phyloP scores from a whole-genome alignment of 2,797 vertebrate genomes.

The Eulemur rubriventer region DNA sequence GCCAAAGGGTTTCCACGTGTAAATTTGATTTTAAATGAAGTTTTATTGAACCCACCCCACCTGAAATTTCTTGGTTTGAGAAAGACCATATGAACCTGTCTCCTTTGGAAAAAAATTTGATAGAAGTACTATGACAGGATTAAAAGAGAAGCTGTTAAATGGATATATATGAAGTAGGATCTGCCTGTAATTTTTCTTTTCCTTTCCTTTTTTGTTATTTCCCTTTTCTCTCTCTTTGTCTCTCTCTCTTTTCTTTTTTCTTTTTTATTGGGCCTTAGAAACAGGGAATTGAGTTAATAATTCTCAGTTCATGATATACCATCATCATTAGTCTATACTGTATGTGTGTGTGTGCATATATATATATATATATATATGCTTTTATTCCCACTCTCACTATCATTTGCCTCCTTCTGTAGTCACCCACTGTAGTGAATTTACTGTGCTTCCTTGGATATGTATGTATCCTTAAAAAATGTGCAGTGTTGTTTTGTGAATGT shows the following conservation, averaged over 20 bases:
- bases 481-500: background rate
- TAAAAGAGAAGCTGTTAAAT: background rate
- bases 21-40: constrained; percentile 60
- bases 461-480: background rate
- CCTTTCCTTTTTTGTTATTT: background rate
- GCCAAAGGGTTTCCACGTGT: constrained; percentile 4
- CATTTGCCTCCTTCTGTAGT: background rate
- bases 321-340: background rate
- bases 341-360: too few relatives aligned
- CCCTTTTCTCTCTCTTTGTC: background rate
- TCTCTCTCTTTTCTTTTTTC: background rate
- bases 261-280: background rate
- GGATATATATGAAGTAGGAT: background rate
- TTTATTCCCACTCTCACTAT: background rate
- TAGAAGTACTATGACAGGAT: background rate
- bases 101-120: background rate
- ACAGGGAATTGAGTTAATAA: background rate
- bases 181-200: background rate
- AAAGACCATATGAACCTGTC: background rate
- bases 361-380: background rate
- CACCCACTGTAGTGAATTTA: background rate
- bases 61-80: constrained; percentile 22
- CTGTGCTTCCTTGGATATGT: background rate
- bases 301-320: background rate
- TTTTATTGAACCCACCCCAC: background rate